Evolutionary conservation across 2,797 vertebrate genomes (phyloP), one percentile per base, ranked within the genome.

Genomic region (Tenualosa thibaudeaui): DNA sequence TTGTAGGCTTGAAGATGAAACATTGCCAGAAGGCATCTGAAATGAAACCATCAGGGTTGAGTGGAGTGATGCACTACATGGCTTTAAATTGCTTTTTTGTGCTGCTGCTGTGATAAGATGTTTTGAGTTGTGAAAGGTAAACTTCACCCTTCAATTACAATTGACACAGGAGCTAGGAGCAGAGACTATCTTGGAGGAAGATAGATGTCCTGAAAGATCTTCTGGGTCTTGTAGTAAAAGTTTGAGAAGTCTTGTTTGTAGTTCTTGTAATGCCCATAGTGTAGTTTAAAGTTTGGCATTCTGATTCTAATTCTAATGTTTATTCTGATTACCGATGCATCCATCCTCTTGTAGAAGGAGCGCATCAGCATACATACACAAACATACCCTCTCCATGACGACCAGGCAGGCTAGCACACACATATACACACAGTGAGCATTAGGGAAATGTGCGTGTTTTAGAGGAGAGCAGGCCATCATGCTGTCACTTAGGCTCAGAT

Each of bases 41-140:
- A 75, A 75, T 75, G 68, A 75, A 75, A 75, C 68, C 68, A 43
- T 75, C 68, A 75, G 37, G 40, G 68, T 75, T 75, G 68, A 75
- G 31, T 13, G 13, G 37, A 37, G 31, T 75, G 68, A 85, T 71
- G 81, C 68, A 24, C 50, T 82, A 50, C 56, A 81, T 71, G 81
- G 65, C 84, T 85, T 75, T 37, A 40, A 75, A 75, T 75, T 40
- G 68, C 37, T 75, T 75, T 75, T 62, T 62, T 56, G 4, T 31
- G 3, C 31, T 75, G 68, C 31, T 43, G 68, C 68, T 15, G 68
- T 75, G 65, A 71, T 71, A 26, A 37, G 65, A 40, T 40, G 68
- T 40, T 75, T 40, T 75, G 31, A 75, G 31, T 75, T 75, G 68
- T 40, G 68, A 75, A 75, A 40, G 68, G 68, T 17, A 24, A 68